phyloP scores from a whole-genome alignment of 2,888 invertebrate genomes.

The Laspeyria flexula region DNA sequence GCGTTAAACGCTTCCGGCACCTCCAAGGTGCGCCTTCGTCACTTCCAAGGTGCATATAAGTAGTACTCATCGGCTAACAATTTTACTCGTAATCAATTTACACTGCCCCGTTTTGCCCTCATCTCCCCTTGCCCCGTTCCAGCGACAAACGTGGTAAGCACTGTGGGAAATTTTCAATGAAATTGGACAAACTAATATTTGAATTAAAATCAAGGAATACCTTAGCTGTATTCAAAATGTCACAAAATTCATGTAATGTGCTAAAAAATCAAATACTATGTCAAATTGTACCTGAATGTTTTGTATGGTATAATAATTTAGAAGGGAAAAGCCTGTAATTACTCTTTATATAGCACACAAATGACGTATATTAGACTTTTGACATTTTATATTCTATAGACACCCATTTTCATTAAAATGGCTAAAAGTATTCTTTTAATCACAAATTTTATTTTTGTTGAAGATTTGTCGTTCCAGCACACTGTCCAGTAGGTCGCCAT shows the following conservation, averaged over 20 bases:
- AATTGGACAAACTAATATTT: background rate
- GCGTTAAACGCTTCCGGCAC: conserved; percentile 51
- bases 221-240: too few relatives aligned
- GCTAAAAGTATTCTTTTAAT: too few relatives aligned
- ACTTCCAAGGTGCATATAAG: conserved; percentile 72
- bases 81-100: conserved; percentile 82
- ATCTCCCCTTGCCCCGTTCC: conserved; percentile 49
- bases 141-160: conserved; percentile 42
- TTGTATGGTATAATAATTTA: too few relatives aligned
- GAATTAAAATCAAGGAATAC: background rate
- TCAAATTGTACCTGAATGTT: too few relatives aligned
- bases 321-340: too few relatives aligned
- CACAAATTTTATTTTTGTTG: too few relatives aligned
- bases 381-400: too few relatives aligned
- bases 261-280: too few relatives aligned
- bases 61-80: conserved; percentile 70
- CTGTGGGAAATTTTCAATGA: conserved; percentile 25
- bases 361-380: too few relatives aligned
- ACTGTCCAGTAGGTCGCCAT: conserved; percentile 44
- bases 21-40: conserved; percentile 1
- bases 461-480: background rate
- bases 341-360: too few relatives aligned
- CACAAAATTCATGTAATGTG: too few relatives aligned
- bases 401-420: too few relatives aligned
- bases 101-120: conserved; percentile 55